These are phyloP conservation scores for Mus musculus DNA, from an alignment of 2,113 vertebrate genomes.

Conservation along the genomic window DNA sequence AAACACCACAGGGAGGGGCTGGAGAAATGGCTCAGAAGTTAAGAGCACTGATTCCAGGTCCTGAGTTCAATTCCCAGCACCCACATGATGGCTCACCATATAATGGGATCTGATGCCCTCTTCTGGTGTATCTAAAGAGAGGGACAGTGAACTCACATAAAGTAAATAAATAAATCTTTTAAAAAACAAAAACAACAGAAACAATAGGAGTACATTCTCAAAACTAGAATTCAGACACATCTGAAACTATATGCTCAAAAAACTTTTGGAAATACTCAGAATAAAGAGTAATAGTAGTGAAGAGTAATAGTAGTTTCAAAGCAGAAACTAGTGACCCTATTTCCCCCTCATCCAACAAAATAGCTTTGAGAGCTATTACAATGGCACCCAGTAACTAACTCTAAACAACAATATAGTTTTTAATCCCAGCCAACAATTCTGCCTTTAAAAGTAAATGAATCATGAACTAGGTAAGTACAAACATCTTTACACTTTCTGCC, in stretches of 20 bases:
- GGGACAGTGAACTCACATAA: too few relatives aligned
- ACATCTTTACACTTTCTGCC: neutral
- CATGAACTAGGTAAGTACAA: neutral
- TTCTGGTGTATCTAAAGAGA: too few relatives aligned
- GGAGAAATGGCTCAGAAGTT: too few relatives aligned
- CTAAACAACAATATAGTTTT: neutral
- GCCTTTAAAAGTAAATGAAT: constrained; percentile 40
- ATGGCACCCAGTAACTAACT: neutral
- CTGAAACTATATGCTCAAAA: constrained; percentile 33
- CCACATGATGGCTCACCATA: too few relatives aligned
- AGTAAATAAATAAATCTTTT: too few relatives aligned
- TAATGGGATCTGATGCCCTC: too few relatives aligned
- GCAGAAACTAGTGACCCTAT: neutral
- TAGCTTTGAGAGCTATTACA: neutral
- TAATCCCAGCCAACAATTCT: neutral
- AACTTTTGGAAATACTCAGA: constrained; percentile 7
- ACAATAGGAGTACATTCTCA: neutral
- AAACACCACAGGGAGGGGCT: neutral
- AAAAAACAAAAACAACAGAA: too few relatives aligned
- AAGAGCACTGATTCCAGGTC: too few relatives aligned
- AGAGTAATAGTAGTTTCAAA: neutral
- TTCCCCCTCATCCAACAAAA: neutral
- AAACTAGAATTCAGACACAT: constrained; percentile 4
- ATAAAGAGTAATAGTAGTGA: constrained; percentile 33
- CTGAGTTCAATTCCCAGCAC: too few relatives aligned